Base-by-base conservation (phyloP, 2,888 invertebrate species). In the Chaitophorus viminalis region DNA sequence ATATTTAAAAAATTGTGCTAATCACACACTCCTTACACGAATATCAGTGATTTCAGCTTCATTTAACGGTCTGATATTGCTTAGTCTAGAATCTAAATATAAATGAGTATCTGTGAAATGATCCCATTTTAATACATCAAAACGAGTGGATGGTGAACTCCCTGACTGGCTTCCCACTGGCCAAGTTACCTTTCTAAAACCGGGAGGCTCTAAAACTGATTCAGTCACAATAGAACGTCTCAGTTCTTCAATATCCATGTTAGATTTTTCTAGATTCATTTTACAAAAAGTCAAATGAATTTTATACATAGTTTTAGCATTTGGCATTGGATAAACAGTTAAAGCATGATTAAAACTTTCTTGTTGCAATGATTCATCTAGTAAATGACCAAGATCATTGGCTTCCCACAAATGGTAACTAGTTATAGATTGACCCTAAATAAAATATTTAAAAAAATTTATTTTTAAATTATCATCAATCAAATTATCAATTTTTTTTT, bases 101-200 rank as follows among this genome's bases (percentile, higher is more conserved):
- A 96, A 94, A 91, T 98, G 96, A 31, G 95, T 95, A 89, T 93
- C 93, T 91, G 98, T 98, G 91, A 99, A 95, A 91, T 95, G 95
- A 85, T 95, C 94, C 96, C 98, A 98, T 75, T 94, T 94, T 79
- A 96, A 93, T 89, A 98, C 94, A 92, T 98, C 97, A 92, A 95
- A 95, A 90, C 97, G 93, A 83, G 94, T 95, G 25, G 93, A 93
- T 4, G 96, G 95, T 89, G 93, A 93, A 89, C 94, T 94, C 1
- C 94, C 93, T 60, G 93, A 92, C 89, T 94, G 94, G 89, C 94
- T 94, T 87, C 95, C 97, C 76, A 95, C 91, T 0, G 97, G 97
- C 97, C 97, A 97, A 6, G 90, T 88, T 52, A 90, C 89, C 29
- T 89, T 87, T 46, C 90, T 90, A 75, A 90, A 89, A 70, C 90